These are phyloP conservation scores for Leuciscus waleckii DNA, from an alignment of 2,797 vertebrate species.

Conservation along the genomic window DNA sequence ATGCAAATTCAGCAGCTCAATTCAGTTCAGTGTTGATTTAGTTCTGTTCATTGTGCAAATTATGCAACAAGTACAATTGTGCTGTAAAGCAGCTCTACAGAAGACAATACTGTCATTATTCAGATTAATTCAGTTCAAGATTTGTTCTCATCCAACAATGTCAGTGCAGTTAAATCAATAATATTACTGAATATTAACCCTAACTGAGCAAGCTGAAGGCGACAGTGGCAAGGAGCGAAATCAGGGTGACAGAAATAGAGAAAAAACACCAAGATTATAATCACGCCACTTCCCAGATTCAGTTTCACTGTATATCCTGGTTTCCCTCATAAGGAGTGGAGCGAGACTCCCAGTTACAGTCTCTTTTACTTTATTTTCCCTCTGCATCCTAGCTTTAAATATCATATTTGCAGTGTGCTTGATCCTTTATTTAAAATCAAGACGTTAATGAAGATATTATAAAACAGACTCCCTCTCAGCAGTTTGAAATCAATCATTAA, in stretches of 20 bases:
- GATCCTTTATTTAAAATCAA: slow-evolving; percentile 82
- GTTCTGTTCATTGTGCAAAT: background rate
- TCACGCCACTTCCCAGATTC: background rate
- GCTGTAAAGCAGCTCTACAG: background rate
- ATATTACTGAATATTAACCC: background rate
- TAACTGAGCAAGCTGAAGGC: background rate
- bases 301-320: background rate
- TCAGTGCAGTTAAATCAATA: background rate
- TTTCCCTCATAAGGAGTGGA: background rate
- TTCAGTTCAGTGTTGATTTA: background rate
- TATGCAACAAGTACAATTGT: background rate
- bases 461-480: slow-evolving; percentile 70
- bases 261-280: background rate
- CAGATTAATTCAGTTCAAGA: background rate
- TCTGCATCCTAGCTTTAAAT: slow-evolving; percentile 66
- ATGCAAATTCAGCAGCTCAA: background rate
- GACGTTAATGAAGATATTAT: slow-evolving; percentile 81
- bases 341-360: background rate
- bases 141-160: background rate
- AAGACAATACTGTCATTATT: background rate
- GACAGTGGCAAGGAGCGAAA: background rate
- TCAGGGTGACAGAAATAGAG: background rate
- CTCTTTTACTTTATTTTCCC: background rate
- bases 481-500: slow-evolving; percentile 84
- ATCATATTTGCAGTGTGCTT: slow-evolving; percentile 74